Percentiles rank a stretch among this genome's conserved stretches.
Conservation (phyloP, 2,797 vertebrate species). For the Bryconaethiops microstoma region DNA sequence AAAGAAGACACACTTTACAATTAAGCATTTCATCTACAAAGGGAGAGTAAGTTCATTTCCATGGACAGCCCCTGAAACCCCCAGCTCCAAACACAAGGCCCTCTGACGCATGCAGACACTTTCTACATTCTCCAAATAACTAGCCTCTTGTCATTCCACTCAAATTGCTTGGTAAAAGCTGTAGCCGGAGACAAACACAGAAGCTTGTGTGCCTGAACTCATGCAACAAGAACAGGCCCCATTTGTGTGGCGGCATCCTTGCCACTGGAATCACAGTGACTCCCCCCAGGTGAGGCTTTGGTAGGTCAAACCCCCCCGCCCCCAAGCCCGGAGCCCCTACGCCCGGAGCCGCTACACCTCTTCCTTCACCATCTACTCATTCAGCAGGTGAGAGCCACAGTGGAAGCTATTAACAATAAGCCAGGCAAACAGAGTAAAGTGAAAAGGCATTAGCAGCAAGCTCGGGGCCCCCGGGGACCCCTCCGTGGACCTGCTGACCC, state of each 20-base stretch:
- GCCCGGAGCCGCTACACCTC: constrained; percentile 35
- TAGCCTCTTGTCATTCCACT: constrained; percentile 74
- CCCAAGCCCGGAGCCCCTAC: constrained; percentile 27
- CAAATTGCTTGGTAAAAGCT: constrained; percentile 71
- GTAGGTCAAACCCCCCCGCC: constrained; percentile 32
- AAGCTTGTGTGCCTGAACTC: constrained; percentile 63
- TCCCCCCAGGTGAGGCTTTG: constrained; percentile 49
- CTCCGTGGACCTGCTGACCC: constrained; percentile 38
- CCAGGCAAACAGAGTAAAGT: constrained; percentile 47
- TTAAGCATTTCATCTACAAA: constrained; percentile 19
- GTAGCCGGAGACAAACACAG: constrained; percentile 70
- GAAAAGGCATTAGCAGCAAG: constrained; percentile 48
- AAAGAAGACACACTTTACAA: constrained; percentile 22
- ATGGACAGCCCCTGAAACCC: constrained; percentile 36
- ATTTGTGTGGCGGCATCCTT: constrained; percentile 64
- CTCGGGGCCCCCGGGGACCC: constrained; percentile 12
- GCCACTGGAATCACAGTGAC: constrained; percentile 59
- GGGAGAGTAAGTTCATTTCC: constrained; percentile 60
- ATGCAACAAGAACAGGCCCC: constrained; percentile 61
- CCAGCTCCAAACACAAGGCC: constrained; percentile 53
- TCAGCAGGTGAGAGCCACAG: constrained; percentile 51
- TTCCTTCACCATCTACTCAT: constrained; percentile 62
- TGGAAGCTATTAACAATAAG: constrained; percentile 46
- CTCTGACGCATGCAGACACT: constrained; percentile 68
- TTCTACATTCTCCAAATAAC: constrained; percentile 79